Conservation (phyloP, 2,888 invertebrate species). For the Athrips mouffetella region DNA sequence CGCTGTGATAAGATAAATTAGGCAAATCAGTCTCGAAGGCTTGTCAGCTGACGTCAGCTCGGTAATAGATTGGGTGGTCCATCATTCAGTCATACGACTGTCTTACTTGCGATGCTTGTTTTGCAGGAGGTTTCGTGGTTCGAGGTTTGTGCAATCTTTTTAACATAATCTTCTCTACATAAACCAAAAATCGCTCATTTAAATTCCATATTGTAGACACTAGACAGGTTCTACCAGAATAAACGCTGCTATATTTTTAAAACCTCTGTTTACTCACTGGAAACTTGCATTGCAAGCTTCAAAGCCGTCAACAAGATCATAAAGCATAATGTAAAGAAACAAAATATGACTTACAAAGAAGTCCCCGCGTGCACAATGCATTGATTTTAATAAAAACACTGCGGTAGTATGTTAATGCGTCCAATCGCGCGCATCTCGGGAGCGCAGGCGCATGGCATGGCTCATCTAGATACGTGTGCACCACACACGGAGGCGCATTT, state of each 20-base stretch:
- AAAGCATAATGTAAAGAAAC: slow-evolving; percentile 28
- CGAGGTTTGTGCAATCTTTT: not conserved
- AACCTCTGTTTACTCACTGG: not conserved
- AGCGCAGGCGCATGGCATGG: slow-evolving; percentile 32
- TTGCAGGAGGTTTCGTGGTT: not conserved
- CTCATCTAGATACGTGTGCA: slow-evolving; percentile 48
- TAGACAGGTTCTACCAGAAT: too few species aligned
- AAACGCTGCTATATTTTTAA: too few species aligned
- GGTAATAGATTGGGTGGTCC: slow-evolving; percentile 11
- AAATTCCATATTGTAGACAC: not conserved
- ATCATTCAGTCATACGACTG: not conserved
- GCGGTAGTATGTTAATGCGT: slow-evolving; percentile 47
- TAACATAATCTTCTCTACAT: not conserved
- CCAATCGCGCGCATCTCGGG: slow-evolving; percentile 52
- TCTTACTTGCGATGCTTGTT: not conserved
- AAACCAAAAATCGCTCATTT: not conserved
- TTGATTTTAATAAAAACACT: slow-evolving; percentile 38
- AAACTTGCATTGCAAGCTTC: not conserved
- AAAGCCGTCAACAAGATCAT: not conserved
- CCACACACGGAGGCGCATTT: slow-evolving; percentile 58
- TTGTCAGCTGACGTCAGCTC: slow-evolving; percentile 11
- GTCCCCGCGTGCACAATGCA: slow-evolving; percentile 35
- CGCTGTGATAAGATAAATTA: slow-evolving; percentile 14
- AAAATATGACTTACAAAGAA: slow-evolving; percentile 43
- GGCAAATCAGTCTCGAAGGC: slow-evolving; percentile 10